Conservation (phyloP, 2,797 vertebrate species). For the Myotis daubentonii region DNA sequence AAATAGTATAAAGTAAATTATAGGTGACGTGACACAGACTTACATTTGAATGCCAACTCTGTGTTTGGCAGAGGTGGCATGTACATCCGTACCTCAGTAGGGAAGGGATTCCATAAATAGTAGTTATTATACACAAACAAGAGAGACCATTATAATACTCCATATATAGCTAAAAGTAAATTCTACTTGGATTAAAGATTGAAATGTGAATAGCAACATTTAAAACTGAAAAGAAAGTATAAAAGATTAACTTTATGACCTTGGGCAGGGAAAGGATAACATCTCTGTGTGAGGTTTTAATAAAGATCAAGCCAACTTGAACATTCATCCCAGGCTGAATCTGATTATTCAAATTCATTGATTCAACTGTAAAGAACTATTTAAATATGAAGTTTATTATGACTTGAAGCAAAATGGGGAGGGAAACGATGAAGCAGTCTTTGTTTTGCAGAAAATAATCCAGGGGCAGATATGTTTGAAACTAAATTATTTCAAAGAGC, state of each 20-base stretch:
- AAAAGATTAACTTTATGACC: background rate
- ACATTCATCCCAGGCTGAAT: conserved; percentile 83
- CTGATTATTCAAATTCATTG: conserved; percentile 79
- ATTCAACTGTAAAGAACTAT: conserved; percentile 85
- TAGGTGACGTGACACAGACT: background rate
- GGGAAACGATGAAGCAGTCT: conserved; percentile 93
- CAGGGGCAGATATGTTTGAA: conserved; percentile 82
- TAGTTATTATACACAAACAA: background rate
- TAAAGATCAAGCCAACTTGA: conserved; percentile 79
- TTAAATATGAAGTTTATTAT: conserved; percentile 96
- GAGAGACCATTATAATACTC: background rate
- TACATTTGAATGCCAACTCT: background rate
- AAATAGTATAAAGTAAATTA: background rate
- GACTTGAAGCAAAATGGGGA: conserved; percentile 95
- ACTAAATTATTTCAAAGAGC: conserved; percentile 90
- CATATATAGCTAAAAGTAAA: background rate
- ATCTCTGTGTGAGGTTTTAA: conserved; percentile 81
- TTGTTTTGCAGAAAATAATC: conserved; percentile 93
- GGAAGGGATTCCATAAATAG: background rate
- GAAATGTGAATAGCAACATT: background rate
- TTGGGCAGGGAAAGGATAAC: conserved; percentile 70
- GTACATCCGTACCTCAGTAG: background rate
- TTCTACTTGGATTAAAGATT: background rate
- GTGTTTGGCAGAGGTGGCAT: background rate
- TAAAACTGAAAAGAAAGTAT: background rate